These are phyloP conservation scores for Eilema depressum DNA, from an alignment of 2,888 invertebrate species.

Conservation along the genomic window DNA sequence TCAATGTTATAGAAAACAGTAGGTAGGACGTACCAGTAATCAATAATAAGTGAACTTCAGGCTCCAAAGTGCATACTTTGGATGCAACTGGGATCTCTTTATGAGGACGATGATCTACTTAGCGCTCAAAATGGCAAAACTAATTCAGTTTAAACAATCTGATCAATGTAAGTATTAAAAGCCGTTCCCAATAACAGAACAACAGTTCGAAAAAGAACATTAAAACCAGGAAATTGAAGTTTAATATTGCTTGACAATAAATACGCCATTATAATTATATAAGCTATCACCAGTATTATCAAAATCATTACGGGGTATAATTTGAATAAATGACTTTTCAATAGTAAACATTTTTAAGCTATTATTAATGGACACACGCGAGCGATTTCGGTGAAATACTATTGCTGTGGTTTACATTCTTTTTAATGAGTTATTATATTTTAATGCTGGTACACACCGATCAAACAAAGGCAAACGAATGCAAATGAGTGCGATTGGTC, in stretches of 20 bases:
- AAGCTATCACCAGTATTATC: not conserved
- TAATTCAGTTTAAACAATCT: too few relatives aligned
- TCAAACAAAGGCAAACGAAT: not conserved
- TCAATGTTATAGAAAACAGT: too few relatives aligned
- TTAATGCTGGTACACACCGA: not conserved
- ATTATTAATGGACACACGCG: not conserved
- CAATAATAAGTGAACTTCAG: too few relatives aligned
- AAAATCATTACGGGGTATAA: constrained; percentile 6
- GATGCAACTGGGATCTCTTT: too few relatives aligned
- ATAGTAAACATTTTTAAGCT: constrained; percentile 3
- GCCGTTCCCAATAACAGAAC: too few relatives aligned
- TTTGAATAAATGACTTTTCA: constrained; percentile 12
- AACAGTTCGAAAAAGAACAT: not conserved
- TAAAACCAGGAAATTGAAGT: not conserved
- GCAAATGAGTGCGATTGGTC: not conserved
- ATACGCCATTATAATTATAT: not conserved
- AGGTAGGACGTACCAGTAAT: too few relatives aligned
- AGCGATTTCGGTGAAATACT: constrained; percentile 1
- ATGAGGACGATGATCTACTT: too few relatives aligned
- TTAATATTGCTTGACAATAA: not conserved
- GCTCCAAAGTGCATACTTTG: too few relatives aligned
- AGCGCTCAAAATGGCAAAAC: too few relatives aligned
- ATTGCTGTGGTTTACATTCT: not conserved
- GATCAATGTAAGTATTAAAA: too few relatives aligned
- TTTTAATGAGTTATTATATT: not conserved